Evolutionary conservation across 2,888 invertebrate genomes (phyloP).

Genomic region (Aphodius granarius): DNA sequence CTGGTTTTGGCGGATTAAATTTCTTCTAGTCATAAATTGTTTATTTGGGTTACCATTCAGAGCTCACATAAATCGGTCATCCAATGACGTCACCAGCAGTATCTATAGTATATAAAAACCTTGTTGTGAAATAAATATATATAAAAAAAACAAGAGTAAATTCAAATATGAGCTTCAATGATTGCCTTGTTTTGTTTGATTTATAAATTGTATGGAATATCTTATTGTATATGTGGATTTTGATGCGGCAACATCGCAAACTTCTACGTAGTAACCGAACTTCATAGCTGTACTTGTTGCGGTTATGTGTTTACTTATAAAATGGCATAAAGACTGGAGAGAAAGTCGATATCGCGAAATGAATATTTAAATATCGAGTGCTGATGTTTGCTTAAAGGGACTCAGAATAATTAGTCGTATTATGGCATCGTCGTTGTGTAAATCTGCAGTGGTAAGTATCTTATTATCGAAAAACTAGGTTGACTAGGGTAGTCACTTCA

Average conservation of each 20-base stretch:
- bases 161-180: too few relatives aligned
- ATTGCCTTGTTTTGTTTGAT: not conserved
- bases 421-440: slow-evolving; percentile 37
- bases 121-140: not conserved
- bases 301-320: slow-evolving; percentile 24
- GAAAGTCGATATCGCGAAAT: slow-evolving; percentile 21
- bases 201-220: not conserved
- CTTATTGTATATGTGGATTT: not conserved
- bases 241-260: not conserved
- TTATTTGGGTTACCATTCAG: too few relatives aligned
- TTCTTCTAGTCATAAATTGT: too few relatives aligned
- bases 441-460: slow-evolving; percentile 37
- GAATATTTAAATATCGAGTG: slow-evolving; percentile 8
- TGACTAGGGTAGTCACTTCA: slow-evolving; percentile 5
- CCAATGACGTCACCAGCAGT: too few relatives aligned
- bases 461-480: slow-evolving; percentile 6
- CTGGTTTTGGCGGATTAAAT: too few relatives aligned
- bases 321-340: slow-evolving; percentile 23
- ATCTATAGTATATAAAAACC: too few relatives aligned
- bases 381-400: not conserved
- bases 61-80: too few relatives aligned
- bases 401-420: slow-evolving; percentile 16
- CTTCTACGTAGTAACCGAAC: slow-evolving; percentile 4
- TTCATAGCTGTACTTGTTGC: slow-evolving; percentile 26
- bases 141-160: not conserved